Conservation (phyloP, 1,140 invertebrate species). For the Diabrotica undecimpunctata region DNA sequence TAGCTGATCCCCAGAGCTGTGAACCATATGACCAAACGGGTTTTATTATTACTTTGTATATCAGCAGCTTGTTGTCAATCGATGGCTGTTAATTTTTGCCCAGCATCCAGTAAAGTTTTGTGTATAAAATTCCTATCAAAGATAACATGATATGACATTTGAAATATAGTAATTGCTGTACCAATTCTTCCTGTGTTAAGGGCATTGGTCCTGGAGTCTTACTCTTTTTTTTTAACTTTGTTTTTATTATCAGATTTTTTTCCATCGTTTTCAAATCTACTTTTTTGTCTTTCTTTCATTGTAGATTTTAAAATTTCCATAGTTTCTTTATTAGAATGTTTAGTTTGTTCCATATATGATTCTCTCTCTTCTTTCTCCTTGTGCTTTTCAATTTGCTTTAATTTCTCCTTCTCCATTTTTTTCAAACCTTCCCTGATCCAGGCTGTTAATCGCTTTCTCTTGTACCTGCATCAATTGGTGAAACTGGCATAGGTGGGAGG, state of each 20-base stretch:
- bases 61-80: too few species aligned
- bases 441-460: slow-evolving; percentile 84
- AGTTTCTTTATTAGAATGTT: slow-evolving; percentile 62
- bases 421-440: slow-evolving; percentile 95
- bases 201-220: slow-evolving; percentile 27
- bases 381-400: slow-evolving; percentile 80
- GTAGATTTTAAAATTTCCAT: slow-evolving; percentile 53
- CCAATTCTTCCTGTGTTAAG: slow-evolving; percentile 51
- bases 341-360: slow-evolving; percentile 58
- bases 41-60: too few species aligned
- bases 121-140: too few species aligned
- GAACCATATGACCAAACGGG: too few species aligned
- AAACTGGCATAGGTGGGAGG: slow-evolving; percentile 8
- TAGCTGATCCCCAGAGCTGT: too few species aligned
- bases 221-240: slow-evolving; percentile 23
- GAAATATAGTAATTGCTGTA: slow-evolving; percentile 37
- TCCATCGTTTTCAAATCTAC: slow-evolving; percentile 67
- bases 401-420: slow-evolving; percentile 96
- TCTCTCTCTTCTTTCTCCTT: slow-evolving; percentile 62
- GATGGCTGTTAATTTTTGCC: too few species aligned
- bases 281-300: slow-evolving; percentile 56
- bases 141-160: slow-evolving; percentile 16
- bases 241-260: slow-evolving; percentile 39
- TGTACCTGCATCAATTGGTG: slow-evolving; percentile 14
- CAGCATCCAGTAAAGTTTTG: too few species aligned